These are phyloP conservation scores for Podiceps cristatus DNA, from an alignment of 2,113 vertebrate species.

Conservation along the genomic window DNA sequence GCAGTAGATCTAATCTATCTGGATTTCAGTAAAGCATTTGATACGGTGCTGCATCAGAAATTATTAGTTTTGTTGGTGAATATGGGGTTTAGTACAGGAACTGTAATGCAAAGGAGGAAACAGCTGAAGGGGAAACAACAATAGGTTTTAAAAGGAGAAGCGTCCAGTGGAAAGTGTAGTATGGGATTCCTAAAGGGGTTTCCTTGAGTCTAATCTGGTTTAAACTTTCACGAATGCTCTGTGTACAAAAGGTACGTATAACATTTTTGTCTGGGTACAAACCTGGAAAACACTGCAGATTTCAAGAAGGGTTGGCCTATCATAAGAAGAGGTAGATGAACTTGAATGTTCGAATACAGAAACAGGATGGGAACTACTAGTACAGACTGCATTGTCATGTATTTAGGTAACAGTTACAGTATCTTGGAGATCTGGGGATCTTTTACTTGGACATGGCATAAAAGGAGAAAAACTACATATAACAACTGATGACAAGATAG, in stretches of 20 bases:
- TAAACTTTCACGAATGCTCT: not conserved
- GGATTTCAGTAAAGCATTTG: constrained; percentile 50
- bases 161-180: not conserved
- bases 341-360: not conserved
- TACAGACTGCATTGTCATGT: not conserved
- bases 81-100: not conserved
- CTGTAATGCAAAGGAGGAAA: not conserved
- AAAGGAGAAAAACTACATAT: not conserved
- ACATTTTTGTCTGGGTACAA: not conserved
- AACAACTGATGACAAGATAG: not conserved
- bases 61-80: constrained; percentile 1
- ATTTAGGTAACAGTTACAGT: not conserved
- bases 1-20: constrained; percentile 54
- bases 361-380: not conserved
- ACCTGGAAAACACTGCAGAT: not conserved
- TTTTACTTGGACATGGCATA: not conserved
- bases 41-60: not conserved
- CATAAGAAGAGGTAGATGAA: not conserved
- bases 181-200: not conserved
- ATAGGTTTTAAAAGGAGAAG: not conserved
- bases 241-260: not conserved
- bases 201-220: not conserved
- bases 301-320: not conserved
- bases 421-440: not conserved
- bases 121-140: not conserved